Base-by-base conservation (phyloP, 2,888 invertebrate genomes). In the Drosophila tripunctata region DNA sequence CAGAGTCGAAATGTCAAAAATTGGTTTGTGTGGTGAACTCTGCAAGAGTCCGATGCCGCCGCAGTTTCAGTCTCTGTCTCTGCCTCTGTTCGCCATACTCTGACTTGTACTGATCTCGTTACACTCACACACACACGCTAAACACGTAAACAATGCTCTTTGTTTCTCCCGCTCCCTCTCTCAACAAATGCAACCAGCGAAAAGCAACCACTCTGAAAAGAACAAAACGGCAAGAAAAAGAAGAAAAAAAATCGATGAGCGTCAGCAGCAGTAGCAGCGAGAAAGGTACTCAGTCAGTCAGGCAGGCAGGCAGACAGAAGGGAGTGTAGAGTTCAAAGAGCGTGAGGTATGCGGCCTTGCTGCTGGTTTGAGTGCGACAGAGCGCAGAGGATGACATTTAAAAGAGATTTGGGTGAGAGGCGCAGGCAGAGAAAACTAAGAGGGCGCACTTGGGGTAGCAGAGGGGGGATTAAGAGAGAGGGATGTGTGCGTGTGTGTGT, bases 1-100 rank as follows among this genome's bases (percentile, higher is more conserved):
- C 81, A 81, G 81, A 81, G 81, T 72, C 51, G 70, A 81, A 87
- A 87, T 85, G 87, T 87, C 87, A 85, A 81, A 81, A 80, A 75
- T 68, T 67, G 55, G 60, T 61, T 63, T 58, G n/a, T 63, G 27
- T 56, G 31, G 61, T 83, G 83, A 83, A 83, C 83, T 83, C 88
- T 83, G 85, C 81, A 81, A 84, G 85, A 81, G 87, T 76, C 77
- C 55, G n/a, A n/a, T n/a, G n/a, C n/a, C n/a, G n/a, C n/a, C n/a
- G n/a, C n/a, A n/a, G n/a, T n/a, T n/a, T n/a, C 55, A 35, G 41
- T 45, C 48, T 19, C 47, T 31, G 45, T 45, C n/a, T n/a, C n/a
- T n/a, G n/a, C n/a, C n/a, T n/a, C n/a, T n/a, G n/a, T n/a, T n/a
- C 51, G 30, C 55, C 62, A 45, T 38, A 65, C 65, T 66, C 83